Evolutionary conservation across 2,888 invertebrate species (phyloP), one percentile per base, ranked within the genome.

Genomic region (Andrena dorsata): DNA sequence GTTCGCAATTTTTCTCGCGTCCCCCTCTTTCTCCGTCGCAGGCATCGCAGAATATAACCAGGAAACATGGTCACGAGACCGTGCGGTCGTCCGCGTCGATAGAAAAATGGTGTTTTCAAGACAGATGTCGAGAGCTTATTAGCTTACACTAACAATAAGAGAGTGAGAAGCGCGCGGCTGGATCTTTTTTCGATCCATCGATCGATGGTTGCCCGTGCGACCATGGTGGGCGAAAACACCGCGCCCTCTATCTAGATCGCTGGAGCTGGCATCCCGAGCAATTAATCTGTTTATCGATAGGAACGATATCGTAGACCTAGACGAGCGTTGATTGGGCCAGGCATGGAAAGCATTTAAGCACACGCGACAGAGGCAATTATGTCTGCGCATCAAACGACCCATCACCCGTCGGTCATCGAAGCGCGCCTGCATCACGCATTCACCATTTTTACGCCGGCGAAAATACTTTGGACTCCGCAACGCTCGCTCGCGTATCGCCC

Each of bases 211-310:
- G 30, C 10, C 61, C 2, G 7, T n/a, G 13, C 73, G 41, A 66
- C 26, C 30, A 41, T n/a, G 58, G 10, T 20, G 56, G 80, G 56
- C 68, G 74, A 53, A 35, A 68, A 53, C 20, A 26, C 23, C 20
- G 20, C 30, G 79, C 16, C 66, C 64, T 51, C 74, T 53, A 75
- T 75, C 80, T 74, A 81, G 74, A 80, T 79, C 51, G 71, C 41
- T 64, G 60, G 69, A 79, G 58, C 69, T 58, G 64, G 60, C 72
- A 65, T 77, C 72, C 76, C 63, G 76, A 79, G 77, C 85, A 86
- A 90, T 90, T 90, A 90, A 89, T 90, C 85, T 90, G 90, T 90
- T 90, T 90, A 89, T 90, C 87, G 85, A 82, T 85, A 68, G 83
- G 68, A 82, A 73, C 76, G 78, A 69, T 66, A 80, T 85, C 76